A percentile compares a stretch with the other conserved stretches of the same genome.
phyloP scores from a whole-genome alignment of 2,888 invertebrate genomes.

The Busseola fusca region DNA sequence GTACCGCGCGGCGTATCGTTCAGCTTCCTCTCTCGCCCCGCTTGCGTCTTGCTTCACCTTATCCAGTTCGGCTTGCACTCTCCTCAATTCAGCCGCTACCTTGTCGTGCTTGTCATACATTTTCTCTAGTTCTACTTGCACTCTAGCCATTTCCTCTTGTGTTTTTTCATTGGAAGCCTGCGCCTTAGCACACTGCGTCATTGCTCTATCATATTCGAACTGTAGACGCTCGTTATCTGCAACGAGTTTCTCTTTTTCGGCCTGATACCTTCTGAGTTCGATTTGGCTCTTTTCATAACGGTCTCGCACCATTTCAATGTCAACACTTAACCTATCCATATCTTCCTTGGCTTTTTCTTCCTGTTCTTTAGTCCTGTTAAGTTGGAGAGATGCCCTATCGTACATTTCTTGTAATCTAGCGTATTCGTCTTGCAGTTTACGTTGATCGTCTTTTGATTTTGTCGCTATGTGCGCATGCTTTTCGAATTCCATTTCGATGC shows the following conservation, averaged over 20 bases:
- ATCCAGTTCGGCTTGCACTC: conserved; percentile 94
- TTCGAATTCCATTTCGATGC: conserved; percentile 95
- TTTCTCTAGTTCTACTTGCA: conserved; percentile 96
- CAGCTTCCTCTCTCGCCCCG: conserved; percentile 93
- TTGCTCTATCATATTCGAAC: conserved; percentile 95
- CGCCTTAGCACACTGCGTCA: conserved; percentile 95
- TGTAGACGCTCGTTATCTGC: conserved; percentile 95
- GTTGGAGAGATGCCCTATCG: conserved; percentile 95
- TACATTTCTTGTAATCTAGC: conserved; percentile 96
- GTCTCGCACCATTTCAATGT: conserved; percentile 96
- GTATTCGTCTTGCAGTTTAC: conserved; percentile 96
- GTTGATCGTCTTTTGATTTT: conserved; percentile 95
- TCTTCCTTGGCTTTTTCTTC: conserved; percentile 97
- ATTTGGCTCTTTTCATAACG: conserved; percentile 96
- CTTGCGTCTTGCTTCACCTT: conserved; percentile 92
- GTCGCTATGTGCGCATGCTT: conserved; percentile 94
- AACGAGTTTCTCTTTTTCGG: conserved; percentile 95
- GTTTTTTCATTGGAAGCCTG: conserved; percentile 96
- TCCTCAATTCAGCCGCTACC: conserved; percentile 93
- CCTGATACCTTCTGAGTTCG: conserved; percentile 94
- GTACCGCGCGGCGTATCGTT: conserved; percentile 92
- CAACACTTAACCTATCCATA: conserved; percentile 92
- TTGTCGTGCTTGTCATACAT: conserved; percentile 97
- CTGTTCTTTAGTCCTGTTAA: conserved; percentile 95
- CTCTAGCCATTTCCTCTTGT: conserved; percentile 95